Evolutionary conservation across 2,797 vertebrate genomes (phyloP), one percentile per base, ranked within the genome.

Genomic region (Urosaurus nigricauda): DNA sequence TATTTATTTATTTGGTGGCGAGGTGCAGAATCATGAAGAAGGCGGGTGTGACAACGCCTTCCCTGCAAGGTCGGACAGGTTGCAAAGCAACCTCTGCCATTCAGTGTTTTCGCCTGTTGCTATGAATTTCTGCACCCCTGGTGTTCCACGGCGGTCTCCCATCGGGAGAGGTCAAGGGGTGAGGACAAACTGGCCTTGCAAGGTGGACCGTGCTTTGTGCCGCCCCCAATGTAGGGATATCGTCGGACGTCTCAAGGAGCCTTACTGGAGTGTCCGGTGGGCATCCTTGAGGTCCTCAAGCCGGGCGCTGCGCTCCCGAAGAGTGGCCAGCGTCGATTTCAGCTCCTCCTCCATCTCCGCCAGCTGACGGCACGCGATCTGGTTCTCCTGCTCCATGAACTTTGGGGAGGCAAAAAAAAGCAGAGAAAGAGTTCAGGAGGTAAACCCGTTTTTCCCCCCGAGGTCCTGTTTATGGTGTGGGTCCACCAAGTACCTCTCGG

Each of bases 321-420:
- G 97, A 0, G 93, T 89, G 32, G 97, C 96, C 87, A 98, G 95
- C 0, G 98, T 97, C 60, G 93, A 95, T 73, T 96, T 97, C 90
- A 98, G 91, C 80, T 95, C 89, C 58, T 77, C 87, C 87, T 99
- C 98, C 2, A 97, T 97, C 94, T 99, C 98, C 21, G 84, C 83
- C 88, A 98, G 92, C 94, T 99, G 98, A 4, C 97, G 96, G 83
- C 96, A 97, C 85, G 95, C 96, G 91, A 98, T 86, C 65, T 95
- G 94, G 85, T 98, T 98, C 95, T 99, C 98, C 92, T 98, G 96
- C 90, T 98, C 97, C 7, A 99, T 93, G 95, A 99, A 99, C 98
- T 99, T 88, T 71, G 12, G 87, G 79, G 68, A 79, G 65, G 7
- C 7, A 17, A 1, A 84, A 1, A 84, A 19, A 60, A 60, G 58